Evolutionary conservation across 2,888 invertebrate genomes (phyloP).

Genomic region (Caenorhabditis sp.): DNA sequence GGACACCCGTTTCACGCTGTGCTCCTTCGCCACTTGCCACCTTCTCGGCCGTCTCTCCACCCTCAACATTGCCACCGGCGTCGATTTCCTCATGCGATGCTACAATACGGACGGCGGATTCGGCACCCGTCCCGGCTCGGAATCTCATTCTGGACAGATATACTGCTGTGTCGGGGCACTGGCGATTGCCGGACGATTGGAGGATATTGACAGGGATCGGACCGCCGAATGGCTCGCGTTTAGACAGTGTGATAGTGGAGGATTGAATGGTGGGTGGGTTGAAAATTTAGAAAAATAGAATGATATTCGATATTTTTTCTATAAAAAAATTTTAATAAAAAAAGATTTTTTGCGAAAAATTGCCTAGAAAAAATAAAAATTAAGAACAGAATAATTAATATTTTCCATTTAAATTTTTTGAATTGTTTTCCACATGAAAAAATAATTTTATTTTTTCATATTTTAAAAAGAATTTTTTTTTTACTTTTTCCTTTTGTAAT

Average conservation of each 20-base stretch:
- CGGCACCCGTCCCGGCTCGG: constrained; percentile 96
- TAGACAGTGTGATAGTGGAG: constrained; percentile 95
- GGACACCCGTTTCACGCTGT: constrained; percentile 97
- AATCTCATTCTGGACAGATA: constrained; percentile 92
- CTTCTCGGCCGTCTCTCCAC: constrained; percentile 90
- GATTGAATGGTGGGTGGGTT: constrained; percentile 90
- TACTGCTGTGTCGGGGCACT: constrained; percentile 97
- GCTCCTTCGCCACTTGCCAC: constrained; percentile 92
- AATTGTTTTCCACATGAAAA: too few species aligned
- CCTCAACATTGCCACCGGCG: constrained; percentile 89
- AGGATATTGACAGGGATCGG: constrained; percentile 84
- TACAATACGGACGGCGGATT: constrained; percentile 99
- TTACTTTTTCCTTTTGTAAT: too few species aligned
- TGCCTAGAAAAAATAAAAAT: too few species aligned
- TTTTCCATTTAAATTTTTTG: too few species aligned
- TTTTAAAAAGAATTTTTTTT: too few species aligned
- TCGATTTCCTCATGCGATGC: constrained; percentile 93
- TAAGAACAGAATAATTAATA: constrained; percentile 11
- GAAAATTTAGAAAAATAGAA: background rate
- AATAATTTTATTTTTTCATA: too few species aligned
- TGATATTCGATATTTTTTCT: too few species aligned
- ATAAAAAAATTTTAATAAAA: too few species aligned
- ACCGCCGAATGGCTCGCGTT: constrained; percentile 97
- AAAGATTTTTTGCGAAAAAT: background rate
- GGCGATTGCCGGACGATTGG: constrained; percentile 88